These are phyloP conservation scores for Sorex fumeus DNA, from an alignment of 2,113 vertebrate species.

Conservation along the genomic window DNA sequence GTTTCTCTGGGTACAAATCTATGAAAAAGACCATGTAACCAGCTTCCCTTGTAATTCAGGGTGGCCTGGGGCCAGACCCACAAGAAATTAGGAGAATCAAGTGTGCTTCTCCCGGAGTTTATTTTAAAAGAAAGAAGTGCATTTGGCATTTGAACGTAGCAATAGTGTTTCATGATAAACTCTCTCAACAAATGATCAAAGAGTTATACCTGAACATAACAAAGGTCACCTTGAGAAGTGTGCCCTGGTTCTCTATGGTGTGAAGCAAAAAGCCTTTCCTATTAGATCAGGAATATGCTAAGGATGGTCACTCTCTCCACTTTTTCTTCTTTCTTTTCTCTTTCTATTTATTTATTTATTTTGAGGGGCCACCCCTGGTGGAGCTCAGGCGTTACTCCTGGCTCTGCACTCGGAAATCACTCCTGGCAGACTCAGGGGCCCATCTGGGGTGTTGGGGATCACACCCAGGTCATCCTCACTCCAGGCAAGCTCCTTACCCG, in stretches of 20 bases:
- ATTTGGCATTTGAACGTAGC: background rate
- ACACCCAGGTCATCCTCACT: too few species aligned
- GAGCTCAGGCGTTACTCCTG: too few species aligned
- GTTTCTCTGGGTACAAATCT: background rate
- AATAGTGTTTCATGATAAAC: slow-evolving; percentile 14
- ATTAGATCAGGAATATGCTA: background rate
- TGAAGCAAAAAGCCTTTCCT: slow-evolving; percentile 29
- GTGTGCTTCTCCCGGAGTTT: background rate
- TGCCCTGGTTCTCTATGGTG: background rate
- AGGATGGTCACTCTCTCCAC: background rate
- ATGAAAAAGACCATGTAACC: background rate
- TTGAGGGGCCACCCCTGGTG: too few species aligned
- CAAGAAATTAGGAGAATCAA: background rate
- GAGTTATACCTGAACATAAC: background rate
- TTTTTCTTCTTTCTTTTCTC: background rate
- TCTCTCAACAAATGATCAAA: background rate
- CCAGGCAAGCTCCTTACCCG: too few species aligned
- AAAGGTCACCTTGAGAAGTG: background rate
- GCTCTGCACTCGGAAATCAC: too few species aligned
- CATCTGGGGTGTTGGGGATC: too few species aligned
- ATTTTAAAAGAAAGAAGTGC: background rate
- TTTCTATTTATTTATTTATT: too few species aligned
- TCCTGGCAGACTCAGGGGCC: too few species aligned
- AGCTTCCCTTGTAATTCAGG: background rate
- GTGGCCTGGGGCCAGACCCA: background rate